Evolutionary conservation across 2,113 vertebrate species (phyloP).

Genomic region (Nyctibius bracteatus): DNA sequence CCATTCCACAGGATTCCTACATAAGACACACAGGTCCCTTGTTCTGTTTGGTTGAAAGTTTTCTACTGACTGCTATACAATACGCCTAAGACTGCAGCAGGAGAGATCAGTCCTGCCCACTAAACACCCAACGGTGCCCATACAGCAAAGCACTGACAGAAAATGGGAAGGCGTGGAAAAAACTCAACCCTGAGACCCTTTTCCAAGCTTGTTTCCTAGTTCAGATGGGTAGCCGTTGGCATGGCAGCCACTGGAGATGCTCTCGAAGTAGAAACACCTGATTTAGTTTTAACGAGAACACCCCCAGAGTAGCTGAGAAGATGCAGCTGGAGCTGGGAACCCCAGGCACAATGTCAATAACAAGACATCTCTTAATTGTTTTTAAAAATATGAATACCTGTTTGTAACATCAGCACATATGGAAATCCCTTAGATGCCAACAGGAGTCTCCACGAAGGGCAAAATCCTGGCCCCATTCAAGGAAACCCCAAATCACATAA

Average conservation of each 20-base stretch:
- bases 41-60: neutral
- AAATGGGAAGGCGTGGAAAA: neutral
- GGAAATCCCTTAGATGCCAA: neutral
- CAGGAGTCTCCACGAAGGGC: neutral
- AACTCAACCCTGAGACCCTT: neutral
- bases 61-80: neutral
- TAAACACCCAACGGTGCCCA: neutral
- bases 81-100: neutral
- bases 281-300: neutral
- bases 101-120: neutral
- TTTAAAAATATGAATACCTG: neutral
- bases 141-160: neutral
- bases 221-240: neutral
- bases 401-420: neutral
- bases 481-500: neutral
- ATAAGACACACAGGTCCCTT: neutral
- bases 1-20: neutral
- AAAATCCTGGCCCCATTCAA: neutral
- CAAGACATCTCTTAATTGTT: neutral
- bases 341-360: neutral
- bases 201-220: neutral
- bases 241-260: neutral
- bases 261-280: neutral
- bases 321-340: neutral
- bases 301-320: neutral